Percentiles rank a stretch among this genome's conserved stretches.
phyloP scores from a whole-genome alignment of 2,113 vertebrate genomes.

The Pelmatolapia mariae region DNA sequence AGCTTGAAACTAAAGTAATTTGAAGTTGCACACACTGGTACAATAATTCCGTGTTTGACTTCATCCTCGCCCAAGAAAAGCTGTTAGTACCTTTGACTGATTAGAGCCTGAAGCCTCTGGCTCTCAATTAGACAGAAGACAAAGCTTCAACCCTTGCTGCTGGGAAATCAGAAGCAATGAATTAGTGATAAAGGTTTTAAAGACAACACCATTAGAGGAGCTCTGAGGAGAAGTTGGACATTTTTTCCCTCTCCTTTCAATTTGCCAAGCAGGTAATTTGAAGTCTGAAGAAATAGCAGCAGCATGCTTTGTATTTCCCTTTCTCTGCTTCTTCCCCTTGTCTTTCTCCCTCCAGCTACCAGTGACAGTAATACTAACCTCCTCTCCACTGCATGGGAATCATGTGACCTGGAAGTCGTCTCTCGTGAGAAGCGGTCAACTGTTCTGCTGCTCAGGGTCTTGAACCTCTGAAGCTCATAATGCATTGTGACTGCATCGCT shows the following conservation, averaged over 20 bases:
- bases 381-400: not conserved
- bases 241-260: not conserved
- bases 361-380: conserved; percentile 28
- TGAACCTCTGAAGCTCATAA: conserved; percentile 26
- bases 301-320: not conserved
- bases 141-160: conserved; percentile 32
- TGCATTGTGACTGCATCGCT: conserved; percentile 32
- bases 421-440: conserved; percentile 38
- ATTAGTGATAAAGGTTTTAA: conserved; percentile 58
- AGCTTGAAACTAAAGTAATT: conserved; percentile 33
- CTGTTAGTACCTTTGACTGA: conserved; percentile 39
- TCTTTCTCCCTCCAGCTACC: not conserved
- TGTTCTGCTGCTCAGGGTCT: conserved; percentile 7
- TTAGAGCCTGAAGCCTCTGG: conserved; percentile 12
- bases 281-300: conserved; percentile 3
- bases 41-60: conserved; percentile 30
- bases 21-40: conserved; percentile 10
- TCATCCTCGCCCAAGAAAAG: not conserved
- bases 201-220: conserved; percentile 44
- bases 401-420: conserved; percentile 23
- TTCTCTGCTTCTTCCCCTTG: not conserved
- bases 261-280: conserved; percentile 30
- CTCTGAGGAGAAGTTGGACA: not conserved
- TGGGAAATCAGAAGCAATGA: conserved; percentile 52
- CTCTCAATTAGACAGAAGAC: conserved; percentile 42